phyloP scores from a whole-genome alignment of 2,797 vertebrate species.

The Selene dorsalis region DNA sequence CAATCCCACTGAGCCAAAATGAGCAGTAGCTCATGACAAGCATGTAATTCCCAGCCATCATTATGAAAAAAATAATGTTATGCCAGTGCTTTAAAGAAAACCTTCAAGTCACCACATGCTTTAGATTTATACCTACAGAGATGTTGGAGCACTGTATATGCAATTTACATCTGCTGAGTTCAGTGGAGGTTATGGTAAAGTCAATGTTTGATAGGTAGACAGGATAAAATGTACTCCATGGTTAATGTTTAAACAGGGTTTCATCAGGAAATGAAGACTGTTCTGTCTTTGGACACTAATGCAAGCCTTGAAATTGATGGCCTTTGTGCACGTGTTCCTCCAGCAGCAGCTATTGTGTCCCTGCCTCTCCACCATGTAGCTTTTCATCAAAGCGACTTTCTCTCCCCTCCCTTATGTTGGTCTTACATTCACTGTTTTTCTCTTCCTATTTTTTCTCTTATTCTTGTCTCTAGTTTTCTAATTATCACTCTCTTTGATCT shows the following conservation, averaged over 20 bases:
- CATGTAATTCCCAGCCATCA: slow-evolving; percentile 23
- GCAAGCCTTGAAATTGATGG: slow-evolving; percentile 16
- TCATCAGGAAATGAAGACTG: neutral
- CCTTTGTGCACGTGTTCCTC: slow-evolving; percentile 17
- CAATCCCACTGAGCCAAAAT: slow-evolving; percentile 28
- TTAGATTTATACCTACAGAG: neutral
- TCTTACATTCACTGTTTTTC: slow-evolving; percentile 26
- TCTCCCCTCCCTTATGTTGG: slow-evolving; percentile 22
- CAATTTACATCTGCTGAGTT: neutral
- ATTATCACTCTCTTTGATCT: slow-evolving; percentile 68
- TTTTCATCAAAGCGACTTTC: slow-evolving; percentile 10
- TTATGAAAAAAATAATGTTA: slow-evolving; percentile 7
- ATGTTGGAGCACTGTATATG: neutral
- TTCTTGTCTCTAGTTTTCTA: slow-evolving; percentile 39
- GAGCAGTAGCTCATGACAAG: slow-evolving; percentile 32
- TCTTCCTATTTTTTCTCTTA: slow-evolving; percentile 2
- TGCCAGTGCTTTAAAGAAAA: neutral
- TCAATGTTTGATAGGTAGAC: neutral
- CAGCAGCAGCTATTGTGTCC: neutral
- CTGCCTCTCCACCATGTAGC: neutral
- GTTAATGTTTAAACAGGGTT: neutral
- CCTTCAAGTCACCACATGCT: neutral
- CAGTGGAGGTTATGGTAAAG: neutral
- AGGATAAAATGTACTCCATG: neutral
- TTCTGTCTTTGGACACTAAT: slow-evolving; percentile 15